These are phyloP conservation scores for Tapera naevia DNA, from an alignment of 2,797 vertebrate genomes.

Conservation along the genomic window DNA sequence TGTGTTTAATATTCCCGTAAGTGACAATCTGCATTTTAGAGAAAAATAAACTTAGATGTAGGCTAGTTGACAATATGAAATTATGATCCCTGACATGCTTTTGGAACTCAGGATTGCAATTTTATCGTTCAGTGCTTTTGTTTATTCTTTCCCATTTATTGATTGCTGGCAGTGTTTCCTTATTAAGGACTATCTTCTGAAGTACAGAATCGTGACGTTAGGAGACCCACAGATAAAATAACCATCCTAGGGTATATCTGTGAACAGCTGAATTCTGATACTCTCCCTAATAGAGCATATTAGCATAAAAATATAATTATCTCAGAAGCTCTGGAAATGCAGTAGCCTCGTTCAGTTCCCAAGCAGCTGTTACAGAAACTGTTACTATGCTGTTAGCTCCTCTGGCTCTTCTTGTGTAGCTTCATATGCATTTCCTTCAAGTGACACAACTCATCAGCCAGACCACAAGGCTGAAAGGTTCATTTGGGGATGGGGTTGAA, in stretches of 20 bases:
- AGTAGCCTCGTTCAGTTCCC: neutral
- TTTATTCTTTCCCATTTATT: conserved; percentile 16
- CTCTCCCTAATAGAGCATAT: neutral
- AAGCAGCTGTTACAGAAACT: neutral
- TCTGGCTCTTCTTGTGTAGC: neutral
- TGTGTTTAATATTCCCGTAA: neutral
- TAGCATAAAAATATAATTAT: neutral
- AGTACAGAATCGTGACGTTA: neutral
- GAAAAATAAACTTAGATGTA: neutral
- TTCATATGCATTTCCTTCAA: neutral
- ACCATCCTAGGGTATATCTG: neutral
- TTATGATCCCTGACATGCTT: conserved; percentile 2
- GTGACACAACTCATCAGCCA: neutral
- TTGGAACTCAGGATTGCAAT: conserved; percentile 42
- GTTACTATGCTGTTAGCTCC: neutral
- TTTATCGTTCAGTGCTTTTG: conserved; percentile 35
- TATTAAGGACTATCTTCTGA: neutral
- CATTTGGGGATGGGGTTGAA: neutral
- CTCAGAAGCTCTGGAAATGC: neutral
- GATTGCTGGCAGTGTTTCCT: neutral
- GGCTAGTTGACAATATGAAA: conserved; percentile 36
- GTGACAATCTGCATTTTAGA: neutral
- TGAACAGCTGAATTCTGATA: neutral
- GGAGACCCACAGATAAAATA: neutral
- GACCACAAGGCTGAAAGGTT: neutral